A percentile compares a stretch with the other conserved stretches of the same genome.
Evolutionary conservation across 2,113 vertebrate genomes (phyloP).

Genomic region (Taurulus bubalis): DNA sequence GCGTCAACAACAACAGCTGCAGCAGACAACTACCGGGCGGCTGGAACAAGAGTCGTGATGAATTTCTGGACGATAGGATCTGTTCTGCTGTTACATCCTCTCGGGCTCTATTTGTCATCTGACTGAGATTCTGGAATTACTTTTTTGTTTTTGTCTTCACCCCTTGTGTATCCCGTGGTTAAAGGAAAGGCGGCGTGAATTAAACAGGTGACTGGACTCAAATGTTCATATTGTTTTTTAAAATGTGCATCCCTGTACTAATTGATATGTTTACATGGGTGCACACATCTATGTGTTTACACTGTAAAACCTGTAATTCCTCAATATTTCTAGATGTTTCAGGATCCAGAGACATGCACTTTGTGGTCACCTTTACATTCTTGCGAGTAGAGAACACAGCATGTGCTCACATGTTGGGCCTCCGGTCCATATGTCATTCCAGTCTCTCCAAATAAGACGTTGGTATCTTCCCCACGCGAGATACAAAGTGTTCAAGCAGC

Average conservation of each 20-base stretch:
- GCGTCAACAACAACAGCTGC: conserved; percentile 9
- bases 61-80: not conserved
- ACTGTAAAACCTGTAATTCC: conserved; percentile 3
- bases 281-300: not conserved
- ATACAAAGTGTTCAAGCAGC: not conserved
- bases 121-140: conserved; percentile 2
- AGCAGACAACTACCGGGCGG: not conserved
- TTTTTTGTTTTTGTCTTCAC: not conserved
- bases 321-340: conserved; percentile 16
- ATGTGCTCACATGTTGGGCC: not conserved
- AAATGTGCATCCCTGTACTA: not conserved
- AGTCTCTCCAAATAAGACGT: not conserved
- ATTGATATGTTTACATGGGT: not conserved
- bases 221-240: not conserved
- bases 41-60: conserved; percentile 1
- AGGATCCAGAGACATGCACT: not conserved
- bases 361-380: not conserved
- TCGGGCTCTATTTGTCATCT: conserved; percentile 29
- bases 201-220: not conserved
- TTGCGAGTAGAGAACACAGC: too few species aligned
- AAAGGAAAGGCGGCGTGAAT: not conserved
- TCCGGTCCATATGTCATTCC: not conserved
- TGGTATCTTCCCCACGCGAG: not conserved
- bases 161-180: not conserved
- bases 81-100: not conserved